phyloP scores from a whole-genome alignment of 1,140 invertebrate genomes.

The Lamellibrachia luymesi region DNA sequence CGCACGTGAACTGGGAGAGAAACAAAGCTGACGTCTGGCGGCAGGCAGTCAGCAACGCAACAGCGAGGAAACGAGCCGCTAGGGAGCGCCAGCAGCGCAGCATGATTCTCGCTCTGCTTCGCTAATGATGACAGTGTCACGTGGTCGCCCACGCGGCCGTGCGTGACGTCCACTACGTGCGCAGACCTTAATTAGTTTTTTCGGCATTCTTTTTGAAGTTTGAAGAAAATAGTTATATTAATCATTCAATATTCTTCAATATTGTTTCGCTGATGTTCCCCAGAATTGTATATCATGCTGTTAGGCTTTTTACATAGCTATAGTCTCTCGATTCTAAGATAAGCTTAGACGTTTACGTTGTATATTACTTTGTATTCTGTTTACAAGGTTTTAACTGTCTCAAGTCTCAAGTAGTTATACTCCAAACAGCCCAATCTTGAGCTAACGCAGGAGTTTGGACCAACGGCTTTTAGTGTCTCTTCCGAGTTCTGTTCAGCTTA shows the following conservation, averaged over 20 bases:
- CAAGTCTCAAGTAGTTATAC: no score
- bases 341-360: not conserved
- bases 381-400: no score
- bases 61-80: not conserved
- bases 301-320: not conserved
- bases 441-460: no score
- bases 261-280: no score
- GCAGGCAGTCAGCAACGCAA: not conserved
- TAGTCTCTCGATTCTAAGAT: not conserved
- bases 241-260: not conserved
- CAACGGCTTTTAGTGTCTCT: no score
- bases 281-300: no score
- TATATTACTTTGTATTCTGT: not conserved
- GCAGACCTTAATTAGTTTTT: not conserved
- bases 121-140: not conserved
- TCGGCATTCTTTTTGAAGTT: not conserved
- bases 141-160: not conserved
- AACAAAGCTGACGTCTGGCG: not conserved
- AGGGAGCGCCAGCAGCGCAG: not conserved
- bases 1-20: constrained; percentile 37
- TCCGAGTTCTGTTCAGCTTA: no score
- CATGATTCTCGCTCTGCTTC: not conserved
- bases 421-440: no score
- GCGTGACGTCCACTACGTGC: not conserved
- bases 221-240: no score